Percentiles rank a stretch among this genome's conserved stretches.
These are phyloP conservation scores for Amphipoea lucens DNA, from an alignment of 2,888 invertebrate species.

Conservation along the genomic window DNA sequence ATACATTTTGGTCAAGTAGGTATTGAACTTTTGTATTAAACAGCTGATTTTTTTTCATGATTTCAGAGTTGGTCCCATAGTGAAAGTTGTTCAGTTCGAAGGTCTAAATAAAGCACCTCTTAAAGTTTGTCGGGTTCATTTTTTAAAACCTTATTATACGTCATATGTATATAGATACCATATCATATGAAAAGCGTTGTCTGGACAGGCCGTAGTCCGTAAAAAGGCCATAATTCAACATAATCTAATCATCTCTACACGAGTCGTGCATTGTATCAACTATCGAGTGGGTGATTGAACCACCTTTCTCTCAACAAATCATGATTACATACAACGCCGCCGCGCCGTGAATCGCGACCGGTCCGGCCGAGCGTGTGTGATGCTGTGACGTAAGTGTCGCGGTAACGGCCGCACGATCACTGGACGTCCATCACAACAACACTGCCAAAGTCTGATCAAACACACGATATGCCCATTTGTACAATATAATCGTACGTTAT, in stretches of 20 bases:
- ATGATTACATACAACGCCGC: conserved; percentile 44
- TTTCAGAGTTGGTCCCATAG: no score
- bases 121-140: no score
- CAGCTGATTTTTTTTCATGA: no score
- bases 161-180: no score
- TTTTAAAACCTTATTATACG: no score
- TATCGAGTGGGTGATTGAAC: conserved; percentile 44
- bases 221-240: conserved; percentile 8
- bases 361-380: conserved; percentile 51
- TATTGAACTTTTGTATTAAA: no score
- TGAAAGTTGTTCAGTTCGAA: no score
- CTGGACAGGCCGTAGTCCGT: neutral
- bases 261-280: conserved; percentile 37
- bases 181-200: conserved; percentile 7
- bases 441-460: conserved; percentile 20
- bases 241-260: conserved; percentile 37
- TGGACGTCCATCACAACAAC: conserved; percentile 32
- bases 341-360: conserved; percentile 50
- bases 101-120: no score
- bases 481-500: conserved; percentile 10
- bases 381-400: conserved; percentile 59
- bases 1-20: no score
- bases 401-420: conserved; percentile 38
- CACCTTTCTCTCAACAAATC: conserved; percentile 61
- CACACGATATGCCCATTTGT: neutral